phyloP scores from a whole-genome alignment of 2,888 invertebrate genomes.

The Eilema depressum region DNA sequence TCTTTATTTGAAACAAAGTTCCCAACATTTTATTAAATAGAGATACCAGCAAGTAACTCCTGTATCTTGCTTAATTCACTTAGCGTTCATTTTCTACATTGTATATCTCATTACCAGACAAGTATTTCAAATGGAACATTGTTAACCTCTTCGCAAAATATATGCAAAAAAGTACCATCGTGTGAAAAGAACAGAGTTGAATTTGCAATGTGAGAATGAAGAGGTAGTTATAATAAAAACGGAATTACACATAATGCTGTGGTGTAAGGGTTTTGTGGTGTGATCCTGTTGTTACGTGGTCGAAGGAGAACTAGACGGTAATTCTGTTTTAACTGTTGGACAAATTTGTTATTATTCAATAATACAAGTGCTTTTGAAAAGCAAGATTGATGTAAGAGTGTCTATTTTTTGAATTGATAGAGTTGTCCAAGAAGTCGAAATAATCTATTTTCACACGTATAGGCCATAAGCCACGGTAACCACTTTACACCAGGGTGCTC shows the following conservation, averaged over 20 bases:
- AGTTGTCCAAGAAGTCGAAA: too few species aligned
- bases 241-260: slow-evolving; percentile 33
- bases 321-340: not conserved
- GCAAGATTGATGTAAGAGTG: too few species aligned
- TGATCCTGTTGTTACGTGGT: slow-evolving; percentile 33
- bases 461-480: too few species aligned
- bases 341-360: not conserved
- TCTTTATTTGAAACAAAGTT: too few species aligned
- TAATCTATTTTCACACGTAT: too few species aligned
- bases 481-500: too few species aligned
- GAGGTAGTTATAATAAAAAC: slow-evolving; percentile 49
- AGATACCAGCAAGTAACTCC: not conserved
- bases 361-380: too few species aligned
- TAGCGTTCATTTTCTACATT: slow-evolving; percentile 15
- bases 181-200: not conserved
- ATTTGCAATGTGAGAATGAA: not conserved
- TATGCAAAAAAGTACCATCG: slow-evolving; percentile 14
- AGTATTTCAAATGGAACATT: slow-evolving; percentile 30
- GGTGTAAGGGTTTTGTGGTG: slow-evolving; percentile 36
- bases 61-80: slow-evolving; percentile 14
- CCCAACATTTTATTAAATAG: not conserved
- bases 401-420: too few species aligned
- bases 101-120: slow-evolving; percentile 35
- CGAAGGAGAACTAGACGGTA: slow-evolving; percentile 19
- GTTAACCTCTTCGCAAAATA: slow-evolving; percentile 19